Evolutionary conservation across 2,113 vertebrate species (phyloP).

Genomic region (Parotia lawesii): DNA sequence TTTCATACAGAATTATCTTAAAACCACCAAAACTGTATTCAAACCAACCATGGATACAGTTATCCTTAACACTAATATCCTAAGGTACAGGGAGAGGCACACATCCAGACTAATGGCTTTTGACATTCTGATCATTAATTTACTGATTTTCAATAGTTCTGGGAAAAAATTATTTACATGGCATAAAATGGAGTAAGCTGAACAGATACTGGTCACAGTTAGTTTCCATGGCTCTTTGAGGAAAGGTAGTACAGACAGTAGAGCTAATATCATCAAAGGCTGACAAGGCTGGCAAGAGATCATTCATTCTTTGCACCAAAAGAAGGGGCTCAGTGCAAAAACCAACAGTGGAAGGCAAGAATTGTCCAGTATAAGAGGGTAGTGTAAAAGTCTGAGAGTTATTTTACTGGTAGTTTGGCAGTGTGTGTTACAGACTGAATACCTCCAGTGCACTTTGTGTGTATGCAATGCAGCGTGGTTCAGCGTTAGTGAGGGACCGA

Average conservation of each 20-base stretch:
- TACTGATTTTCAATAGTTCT: not conserved
- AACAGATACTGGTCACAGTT: not conserved
- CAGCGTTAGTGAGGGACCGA: not conserved
- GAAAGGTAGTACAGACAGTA: not conserved
- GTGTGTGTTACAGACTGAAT: not conserved
- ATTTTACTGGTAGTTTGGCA: not conserved
- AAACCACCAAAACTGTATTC: not conserved
- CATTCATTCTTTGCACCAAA: not conserved
- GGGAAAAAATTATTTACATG: not conserved
- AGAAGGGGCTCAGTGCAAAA: not conserved
- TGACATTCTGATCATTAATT: not conserved
- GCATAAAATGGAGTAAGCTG: not conserved
- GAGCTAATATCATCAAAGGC: not conserved
- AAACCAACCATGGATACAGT: not conserved
- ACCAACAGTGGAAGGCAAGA: not conserved
- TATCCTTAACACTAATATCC: not conserved
- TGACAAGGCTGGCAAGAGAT: not conserved
- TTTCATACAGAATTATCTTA: not conserved
- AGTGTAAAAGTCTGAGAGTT: not conserved
- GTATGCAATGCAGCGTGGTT: fast-evolving
- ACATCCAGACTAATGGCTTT: not conserved
- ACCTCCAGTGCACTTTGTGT: not conserved
- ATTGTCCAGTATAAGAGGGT: not conserved
- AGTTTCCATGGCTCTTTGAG: not conserved
- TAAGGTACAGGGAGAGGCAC: not conserved